Conservation (phyloP, 2,888 invertebrate genomes). For the Gisinianus flammeolus region DNA sequence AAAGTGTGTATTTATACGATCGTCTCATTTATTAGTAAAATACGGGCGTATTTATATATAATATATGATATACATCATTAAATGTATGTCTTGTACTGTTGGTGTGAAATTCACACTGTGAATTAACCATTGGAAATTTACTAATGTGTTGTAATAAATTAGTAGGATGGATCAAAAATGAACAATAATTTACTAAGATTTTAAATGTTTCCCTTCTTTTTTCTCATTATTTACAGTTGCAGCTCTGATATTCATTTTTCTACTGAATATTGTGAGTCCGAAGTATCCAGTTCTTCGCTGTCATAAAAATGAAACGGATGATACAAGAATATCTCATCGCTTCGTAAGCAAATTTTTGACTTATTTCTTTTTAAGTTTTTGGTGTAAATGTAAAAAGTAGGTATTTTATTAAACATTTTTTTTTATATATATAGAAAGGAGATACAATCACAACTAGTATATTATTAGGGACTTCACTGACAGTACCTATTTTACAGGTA, state of each 20-base stretch:
- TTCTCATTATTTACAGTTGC: slow-evolving; percentile 43
- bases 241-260: slow-evolving; percentile 43
- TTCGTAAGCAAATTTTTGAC: too few species aligned
- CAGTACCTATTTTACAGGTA: slow-evolving; percentile 69
- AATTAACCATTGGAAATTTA: neutral
- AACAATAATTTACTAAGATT: neutral
- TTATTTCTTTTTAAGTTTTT: too few species aligned
- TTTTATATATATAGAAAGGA: too few species aligned
- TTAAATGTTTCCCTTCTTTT: neutral
- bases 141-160: neutral
- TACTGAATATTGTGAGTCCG: slow-evolving; percentile 53
- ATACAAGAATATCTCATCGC: slow-evolving; percentile 72
- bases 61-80: too few species aligned
- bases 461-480: slow-evolving; percentile 66
- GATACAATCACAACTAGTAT: slow-evolving; percentile 71
- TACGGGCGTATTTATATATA: neutral
- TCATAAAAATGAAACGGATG: slow-evolving; percentile 62
- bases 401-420: too few species aligned
- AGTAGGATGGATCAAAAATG: neutral
- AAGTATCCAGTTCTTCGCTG: slow-evolving; percentile 51
- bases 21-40: neutral
- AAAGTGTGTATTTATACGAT: too few species aligned
- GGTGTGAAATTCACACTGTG: neutral
- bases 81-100: too few species aligned
- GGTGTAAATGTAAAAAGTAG: too few species aligned